Evolutionary conservation across 2,797 vertebrate species (phyloP).

Genomic region (Poeciliopsis presidionis): DNA sequence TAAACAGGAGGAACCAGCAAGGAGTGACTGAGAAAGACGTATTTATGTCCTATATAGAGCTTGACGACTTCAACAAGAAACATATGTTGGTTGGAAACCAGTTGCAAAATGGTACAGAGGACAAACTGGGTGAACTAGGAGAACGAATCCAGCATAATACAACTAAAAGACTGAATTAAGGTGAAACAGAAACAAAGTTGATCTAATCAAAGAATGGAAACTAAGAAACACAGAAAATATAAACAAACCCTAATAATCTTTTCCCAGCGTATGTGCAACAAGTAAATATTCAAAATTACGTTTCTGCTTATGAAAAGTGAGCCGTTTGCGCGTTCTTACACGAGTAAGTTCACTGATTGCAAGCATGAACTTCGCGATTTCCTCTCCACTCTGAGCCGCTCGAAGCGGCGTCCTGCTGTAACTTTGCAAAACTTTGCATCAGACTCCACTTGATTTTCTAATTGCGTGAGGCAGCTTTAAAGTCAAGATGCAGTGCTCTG

Average conservation of each 20-base stretch:
- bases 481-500: slow-evolving; percentile 27
- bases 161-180: no score
- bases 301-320: not conserved
- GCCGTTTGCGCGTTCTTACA: not conserved
- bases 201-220: no score
- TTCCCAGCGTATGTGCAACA: not conserved
- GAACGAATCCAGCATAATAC: no score
- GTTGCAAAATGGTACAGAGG: no score
- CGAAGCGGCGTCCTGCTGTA: not conserved
- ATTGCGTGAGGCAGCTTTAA: slow-evolving; percentile 26
- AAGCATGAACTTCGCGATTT: not conserved
- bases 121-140: not conserved
- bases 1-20: no score
- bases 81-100: no score
- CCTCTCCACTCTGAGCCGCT: not conserved
- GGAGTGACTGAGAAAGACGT: no score
- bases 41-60: no score
- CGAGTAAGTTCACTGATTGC: not conserved
- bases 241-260: not conserved
- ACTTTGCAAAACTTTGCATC: slow-evolving; percentile 25
- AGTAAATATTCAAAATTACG: not conserved
- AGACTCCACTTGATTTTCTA: not conserved
- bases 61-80: no score
- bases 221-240: no score
- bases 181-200: no score